Evolutionary conservation across 2,797 vertebrate species (phyloP).

Genomic region (Phataginus tetradactyla): DNA sequence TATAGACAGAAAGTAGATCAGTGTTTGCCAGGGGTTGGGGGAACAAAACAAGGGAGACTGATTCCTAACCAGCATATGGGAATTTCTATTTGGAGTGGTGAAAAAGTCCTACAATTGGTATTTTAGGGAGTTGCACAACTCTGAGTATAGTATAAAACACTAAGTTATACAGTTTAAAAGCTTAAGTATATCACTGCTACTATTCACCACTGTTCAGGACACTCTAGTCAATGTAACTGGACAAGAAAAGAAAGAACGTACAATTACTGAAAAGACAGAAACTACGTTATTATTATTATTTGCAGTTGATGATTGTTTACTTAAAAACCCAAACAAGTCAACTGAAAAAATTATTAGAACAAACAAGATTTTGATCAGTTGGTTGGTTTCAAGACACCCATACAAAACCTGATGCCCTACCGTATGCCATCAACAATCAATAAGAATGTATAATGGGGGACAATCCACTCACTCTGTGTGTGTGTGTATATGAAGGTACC

Average conservation of each 20-base stretch:
- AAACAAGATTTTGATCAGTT: background rate
- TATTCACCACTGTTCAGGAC: background rate
- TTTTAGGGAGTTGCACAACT: background rate
- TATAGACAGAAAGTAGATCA: background rate
- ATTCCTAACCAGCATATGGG: background rate
- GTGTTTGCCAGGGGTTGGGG: background rate
- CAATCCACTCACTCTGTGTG: background rate
- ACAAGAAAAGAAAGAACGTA: background rate
- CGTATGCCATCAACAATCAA: background rate
- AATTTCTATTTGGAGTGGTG: background rate
- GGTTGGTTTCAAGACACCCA: conserved; percentile 41
- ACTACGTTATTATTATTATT: background rate
- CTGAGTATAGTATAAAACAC: background rate
- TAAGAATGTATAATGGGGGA: background rate
- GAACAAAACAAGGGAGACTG: background rate
- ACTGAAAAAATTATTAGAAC: background rate
- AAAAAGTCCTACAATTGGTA: background rate
- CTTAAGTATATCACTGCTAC: background rate
- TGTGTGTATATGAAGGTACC: background rate
- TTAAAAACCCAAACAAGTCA: conserved; percentile 17
- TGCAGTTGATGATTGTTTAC: background rate
- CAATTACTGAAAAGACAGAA: background rate
- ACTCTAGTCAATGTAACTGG: background rate
- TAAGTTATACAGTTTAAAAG: background rate
- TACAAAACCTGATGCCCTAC: background rate